phyloP scores from a whole-genome alignment of 2,888 invertebrate species.

The Polymixis lichenea region DNA sequence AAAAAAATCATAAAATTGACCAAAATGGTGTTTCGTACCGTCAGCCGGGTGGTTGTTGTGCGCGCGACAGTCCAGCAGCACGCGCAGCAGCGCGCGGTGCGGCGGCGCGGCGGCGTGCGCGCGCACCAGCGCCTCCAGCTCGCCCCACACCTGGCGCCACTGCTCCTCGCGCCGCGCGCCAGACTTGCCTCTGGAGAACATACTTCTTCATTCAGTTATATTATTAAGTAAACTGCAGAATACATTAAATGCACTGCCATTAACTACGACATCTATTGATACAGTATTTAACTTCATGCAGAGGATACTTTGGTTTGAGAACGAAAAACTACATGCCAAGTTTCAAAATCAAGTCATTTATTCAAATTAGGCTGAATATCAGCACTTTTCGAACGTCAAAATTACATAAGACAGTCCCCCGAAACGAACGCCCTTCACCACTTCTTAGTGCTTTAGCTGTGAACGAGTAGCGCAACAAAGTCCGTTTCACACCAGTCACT shows the following conservation, averaged over 20 bases:
- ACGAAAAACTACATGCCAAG: too few species aligned
- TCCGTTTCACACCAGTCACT: not conserved
- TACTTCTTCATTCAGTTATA: slow-evolving; percentile 26
- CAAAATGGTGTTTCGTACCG: slow-evolving; percentile 64
- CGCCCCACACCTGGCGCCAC: slow-evolving; percentile 97
- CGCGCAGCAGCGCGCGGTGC: slow-evolving; percentile 94
- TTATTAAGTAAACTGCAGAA: not conserved
- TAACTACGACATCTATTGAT: not conserved
- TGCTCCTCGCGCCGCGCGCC: slow-evolving; percentile 95
- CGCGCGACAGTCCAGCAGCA: slow-evolving; percentile 94
- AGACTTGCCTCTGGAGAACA: slow-evolving; percentile 78
- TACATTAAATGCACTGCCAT: not conserved
- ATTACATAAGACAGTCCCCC: too few species aligned
- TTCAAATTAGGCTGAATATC: too few species aligned
- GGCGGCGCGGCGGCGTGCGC: slow-evolving; percentile 94
- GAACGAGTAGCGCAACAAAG: too few species aligned
- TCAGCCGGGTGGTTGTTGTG: slow-evolving; percentile 80
- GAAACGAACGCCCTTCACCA: too few species aligned
- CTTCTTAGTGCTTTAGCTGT: too few species aligned
- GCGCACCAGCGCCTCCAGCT: slow-evolving; percentile 95
- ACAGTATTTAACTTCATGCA: not conserved
- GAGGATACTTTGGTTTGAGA: too few species aligned
- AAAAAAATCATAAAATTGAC: too few species aligned
- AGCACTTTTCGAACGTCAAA: too few species aligned
- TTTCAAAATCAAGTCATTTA: too few species aligned